Conservation (phyloP, 2,888 invertebrate species). For the Aphelenchoides bicaudatus region DNA sequence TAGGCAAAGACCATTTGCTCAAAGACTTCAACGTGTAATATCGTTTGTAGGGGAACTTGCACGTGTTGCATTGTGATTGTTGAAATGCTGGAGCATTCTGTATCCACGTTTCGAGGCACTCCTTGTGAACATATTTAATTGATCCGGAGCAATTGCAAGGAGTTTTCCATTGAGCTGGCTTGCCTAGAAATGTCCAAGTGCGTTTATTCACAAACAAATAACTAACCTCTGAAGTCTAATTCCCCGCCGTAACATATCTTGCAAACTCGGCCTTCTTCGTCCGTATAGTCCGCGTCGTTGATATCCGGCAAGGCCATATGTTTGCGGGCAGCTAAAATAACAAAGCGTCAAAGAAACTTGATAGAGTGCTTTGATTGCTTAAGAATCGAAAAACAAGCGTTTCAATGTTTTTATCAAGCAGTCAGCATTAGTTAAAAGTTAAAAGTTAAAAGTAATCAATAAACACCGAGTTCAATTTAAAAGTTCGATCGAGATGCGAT, state of each 20-base stretch:
- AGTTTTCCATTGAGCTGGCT: slow-evolving; percentile 8
- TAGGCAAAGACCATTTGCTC: slow-evolving; percentile 20
- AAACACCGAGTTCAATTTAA: too few species aligned
- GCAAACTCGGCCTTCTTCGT: background rate
- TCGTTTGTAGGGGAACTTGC: slow-evolving; percentile 22
- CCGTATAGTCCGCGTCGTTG: background rate
- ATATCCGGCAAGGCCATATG: background rate
- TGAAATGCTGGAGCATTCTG: slow-evolving; percentile 16
- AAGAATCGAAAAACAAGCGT: background rate
- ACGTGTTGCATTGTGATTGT: slow-evolving; percentile 21
- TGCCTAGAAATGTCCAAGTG: too few species aligned
- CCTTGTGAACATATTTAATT: slow-evolving; percentile 20
- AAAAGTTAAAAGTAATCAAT: too few species aligned
- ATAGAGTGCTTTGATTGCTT: background rate
- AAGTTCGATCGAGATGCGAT: too few species aligned
- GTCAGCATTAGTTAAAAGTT: too few species aligned
- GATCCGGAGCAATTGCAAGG: slow-evolving; percentile 20
- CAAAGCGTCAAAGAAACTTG: background rate
- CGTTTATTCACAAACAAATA: slow-evolving; percentile 1
- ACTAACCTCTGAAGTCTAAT: background rate
- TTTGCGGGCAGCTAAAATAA: too few species aligned
- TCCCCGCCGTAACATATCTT: slow-evolving; percentile 17
- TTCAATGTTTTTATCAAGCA: too few species aligned
- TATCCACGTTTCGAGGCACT: slow-evolving; percentile 18
- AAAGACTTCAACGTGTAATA: slow-evolving; percentile 14